Conservation (phyloP, 2,888 invertebrate species). For the Pseudococcus longispinus region DNA sequence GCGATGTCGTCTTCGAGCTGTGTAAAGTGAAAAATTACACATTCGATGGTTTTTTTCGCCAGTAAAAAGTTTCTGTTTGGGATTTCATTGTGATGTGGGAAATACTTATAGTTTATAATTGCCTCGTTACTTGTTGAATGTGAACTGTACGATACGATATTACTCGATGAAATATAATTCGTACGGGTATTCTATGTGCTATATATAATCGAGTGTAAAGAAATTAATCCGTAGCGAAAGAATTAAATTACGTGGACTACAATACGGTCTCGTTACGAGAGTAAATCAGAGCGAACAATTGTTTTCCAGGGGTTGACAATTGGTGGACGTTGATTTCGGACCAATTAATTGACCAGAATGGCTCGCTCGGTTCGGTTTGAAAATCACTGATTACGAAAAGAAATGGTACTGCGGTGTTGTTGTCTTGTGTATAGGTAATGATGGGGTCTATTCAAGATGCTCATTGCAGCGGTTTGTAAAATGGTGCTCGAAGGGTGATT, state of each 20-base stretch:
- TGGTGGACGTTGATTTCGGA: background rate
- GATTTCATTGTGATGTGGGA: background rate
- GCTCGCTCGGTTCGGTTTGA: background rate
- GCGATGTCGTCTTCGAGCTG: background rate
- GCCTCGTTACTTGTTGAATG: slow-evolving; percentile 17
- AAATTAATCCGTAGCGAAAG: slow-evolving; percentile 26
- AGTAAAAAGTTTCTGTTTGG: background rate
- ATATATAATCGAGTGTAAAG: background rate
- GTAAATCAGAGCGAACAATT: background rate
- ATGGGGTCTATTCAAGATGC: background rate
- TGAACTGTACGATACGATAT: background rate
- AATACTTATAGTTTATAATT: background rate
- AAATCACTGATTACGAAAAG: background rate
- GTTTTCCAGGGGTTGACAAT: background rate
- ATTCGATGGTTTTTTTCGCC: background rate
- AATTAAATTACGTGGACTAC: slow-evolving; percentile 5
- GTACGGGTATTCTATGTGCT: background rate
- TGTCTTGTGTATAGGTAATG: background rate
- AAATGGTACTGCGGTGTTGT: background rate
- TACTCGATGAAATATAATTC: background rate
- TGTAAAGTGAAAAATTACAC: background rate
- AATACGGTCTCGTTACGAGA: background rate
- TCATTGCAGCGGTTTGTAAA: background rate
- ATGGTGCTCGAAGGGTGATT: background rate
- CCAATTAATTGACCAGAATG: background rate